These are phyloP conservation scores for Anoplolepis gracilipes DNA, from an alignment of 1,140 invertebrate species.

Conservation along the genomic window DNA sequence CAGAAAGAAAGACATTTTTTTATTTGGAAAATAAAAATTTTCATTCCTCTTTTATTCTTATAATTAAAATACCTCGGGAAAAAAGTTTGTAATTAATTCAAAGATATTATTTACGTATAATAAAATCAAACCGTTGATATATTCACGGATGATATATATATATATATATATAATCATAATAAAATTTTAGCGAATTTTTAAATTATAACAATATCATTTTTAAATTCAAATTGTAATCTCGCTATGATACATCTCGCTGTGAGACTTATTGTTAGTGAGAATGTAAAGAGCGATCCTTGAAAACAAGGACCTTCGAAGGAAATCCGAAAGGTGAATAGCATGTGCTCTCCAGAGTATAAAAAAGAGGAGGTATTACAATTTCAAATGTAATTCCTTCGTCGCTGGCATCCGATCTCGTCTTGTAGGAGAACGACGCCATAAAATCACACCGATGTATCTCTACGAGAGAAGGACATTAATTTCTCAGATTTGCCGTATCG, in stretches of 20 bases:
- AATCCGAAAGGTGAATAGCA: slow-evolving; percentile 34
- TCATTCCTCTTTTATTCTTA: slow-evolving; percentile 73
- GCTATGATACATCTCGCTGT: background rate
- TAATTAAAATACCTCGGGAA: slow-evolving; percentile 67
- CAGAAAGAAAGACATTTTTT: background rate
- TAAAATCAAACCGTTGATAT: background rate
- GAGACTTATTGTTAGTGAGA: background rate
- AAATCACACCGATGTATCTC: slow-evolving; percentile 70
- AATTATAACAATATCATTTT: slow-evolving; percentile 50
- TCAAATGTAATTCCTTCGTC: slow-evolving; percentile 81
- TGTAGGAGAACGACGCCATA: slow-evolving; percentile 71
- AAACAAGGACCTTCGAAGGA: slow-evolving; percentile 40
- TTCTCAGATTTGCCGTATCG: slow-evolving; percentile 7
- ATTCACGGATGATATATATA: background rate
- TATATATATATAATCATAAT: slow-evolving; percentile 26
- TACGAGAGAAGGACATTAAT: background rate
- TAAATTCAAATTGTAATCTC: slow-evolving; percentile 27
- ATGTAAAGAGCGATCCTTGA: background rate
- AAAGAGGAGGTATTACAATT: slow-evolving; percentile 79
- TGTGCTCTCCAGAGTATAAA: slow-evolving; percentile 26
- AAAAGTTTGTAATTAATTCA: slow-evolving; percentile 74
- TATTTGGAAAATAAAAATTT: too few relatives aligned
- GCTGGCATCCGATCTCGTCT: slow-evolving; percentile 57
- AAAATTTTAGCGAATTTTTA: slow-evolving; percentile 64
- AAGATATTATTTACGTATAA: slow-evolving; percentile 53